Percentiles rank a stretch among this genome's conserved stretches.
These are phyloP conservation scores for Epistrophe eligans DNA, from an alignment of 2,888 invertebrate genomes.

Conservation along the genomic window DNA sequence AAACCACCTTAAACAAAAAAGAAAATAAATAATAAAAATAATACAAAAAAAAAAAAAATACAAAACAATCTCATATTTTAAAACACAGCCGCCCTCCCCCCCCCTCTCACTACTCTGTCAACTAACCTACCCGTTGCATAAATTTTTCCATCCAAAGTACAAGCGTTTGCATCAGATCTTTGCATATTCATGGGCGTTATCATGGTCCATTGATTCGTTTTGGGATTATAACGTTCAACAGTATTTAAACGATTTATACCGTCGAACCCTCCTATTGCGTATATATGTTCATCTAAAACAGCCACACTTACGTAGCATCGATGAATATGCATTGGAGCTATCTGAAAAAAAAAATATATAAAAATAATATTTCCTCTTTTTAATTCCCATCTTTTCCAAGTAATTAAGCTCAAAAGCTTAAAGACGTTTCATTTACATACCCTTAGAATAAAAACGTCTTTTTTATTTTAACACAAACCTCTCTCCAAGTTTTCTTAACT, in stretches of 20 bases:
- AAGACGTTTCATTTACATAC: neutral
- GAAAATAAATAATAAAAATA: neutral
- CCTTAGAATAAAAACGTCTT: neutral
- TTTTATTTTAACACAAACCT: conserved; percentile 83
- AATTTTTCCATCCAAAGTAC: conserved; percentile 89
- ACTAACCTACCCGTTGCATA: conserved; percentile 81
- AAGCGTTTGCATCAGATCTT: conserved; percentile 95
- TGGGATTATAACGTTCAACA: conserved; percentile 93
- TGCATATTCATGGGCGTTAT: conserved; percentile 95
- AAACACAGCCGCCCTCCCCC: neutral
- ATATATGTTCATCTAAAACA: conserved; percentile 90
- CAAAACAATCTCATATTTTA: neutral
- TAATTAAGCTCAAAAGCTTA: neutral
- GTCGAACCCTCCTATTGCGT: conserved; percentile 95
- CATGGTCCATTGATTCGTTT: conserved; percentile 94
- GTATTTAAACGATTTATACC: conserved; percentile 94
- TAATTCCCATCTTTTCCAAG: neutral
- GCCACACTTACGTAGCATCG: conserved; percentile 95
- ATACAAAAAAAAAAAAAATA: neutral
- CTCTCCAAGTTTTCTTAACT: conserved; percentile 92
- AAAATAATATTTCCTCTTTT: neutral
- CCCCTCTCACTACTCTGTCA: neutral
- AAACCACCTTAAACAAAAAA: conserved; percentile 90
- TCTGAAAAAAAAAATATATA: conserved; percentile 83
- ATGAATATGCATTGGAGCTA: conserved; percentile 95